Evolutionary conservation across 2,113 vertebrate species (phyloP), one percentile per base, ranked within the genome.

Genomic region (Nestor notabilis): DNA sequence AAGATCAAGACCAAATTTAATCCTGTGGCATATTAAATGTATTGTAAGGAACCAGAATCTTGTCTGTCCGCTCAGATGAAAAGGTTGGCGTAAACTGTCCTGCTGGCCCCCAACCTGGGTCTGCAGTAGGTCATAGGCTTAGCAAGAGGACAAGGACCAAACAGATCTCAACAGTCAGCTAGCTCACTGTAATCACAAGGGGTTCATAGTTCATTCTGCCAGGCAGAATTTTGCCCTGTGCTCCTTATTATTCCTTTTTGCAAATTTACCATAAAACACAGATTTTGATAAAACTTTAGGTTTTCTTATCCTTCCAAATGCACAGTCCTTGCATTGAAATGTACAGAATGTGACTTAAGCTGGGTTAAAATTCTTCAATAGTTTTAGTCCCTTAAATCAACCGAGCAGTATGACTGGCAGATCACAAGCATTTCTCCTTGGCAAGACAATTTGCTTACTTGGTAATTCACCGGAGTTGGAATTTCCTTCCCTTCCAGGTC

Each of bases 401-500:
- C 33, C 0, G 0, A 56, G 61, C 52, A 25, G 13, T 10, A 33
- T 61, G 77, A 94, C 5, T 76, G 96, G 56, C 65, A 81, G 52
- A 93, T 79, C 80, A 65, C 35, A 90, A 55, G 24, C 46, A 33
- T 82, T 95, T 95, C 80, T 89, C 16, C 65, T 60, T 69, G 61
- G 69, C 77, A 37, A 55, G 35, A 60, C 31, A 72, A n/a, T 89
- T 93, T 93, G 41, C 77, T 93, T 82, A 75, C 65, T 84, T 65
- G 80, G 69, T 90, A 97, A 92, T 89, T 76, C 89, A 76, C 69
- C 0, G 0, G 69, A 89, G 61, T 16, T 88, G 87, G 71, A 92
- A 94, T 94, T 96, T 95, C 80, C 90, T 95, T 96, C 56, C 29
- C 35, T 83, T 79, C n/a, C 3, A 46, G 19, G 47, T 93, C 76